A percentile compares a stretch with the other conserved stretches of the same genome.
These are phyloP conservation scores for Ophion slaviceki DNA, from an alignment of 2,888 invertebrate genomes.

Conservation along the genomic window DNA sequence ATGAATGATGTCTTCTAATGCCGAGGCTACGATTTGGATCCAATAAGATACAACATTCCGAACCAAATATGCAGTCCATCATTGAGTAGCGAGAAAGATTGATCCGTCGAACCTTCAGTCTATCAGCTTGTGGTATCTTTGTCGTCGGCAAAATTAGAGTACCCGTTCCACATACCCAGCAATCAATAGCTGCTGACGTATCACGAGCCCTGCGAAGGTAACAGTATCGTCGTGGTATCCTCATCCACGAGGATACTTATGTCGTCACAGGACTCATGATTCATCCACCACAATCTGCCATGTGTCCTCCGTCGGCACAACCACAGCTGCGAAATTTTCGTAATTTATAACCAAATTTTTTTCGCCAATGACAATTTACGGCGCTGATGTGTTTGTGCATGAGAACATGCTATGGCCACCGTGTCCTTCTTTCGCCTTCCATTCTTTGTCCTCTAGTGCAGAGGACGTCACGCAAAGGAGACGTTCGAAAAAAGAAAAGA, in stretches of 20 bases:
- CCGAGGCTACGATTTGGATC: too few species aligned
- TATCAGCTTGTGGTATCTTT: neutral
- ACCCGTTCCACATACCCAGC: neutral
- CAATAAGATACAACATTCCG: too few species aligned
- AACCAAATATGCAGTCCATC: too few species aligned
- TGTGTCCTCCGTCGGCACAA: neutral
- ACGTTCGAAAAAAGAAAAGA: conserved; percentile 22
- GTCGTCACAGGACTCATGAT: neutral
- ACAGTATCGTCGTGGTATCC: neutral
- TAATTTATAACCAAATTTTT: neutral
- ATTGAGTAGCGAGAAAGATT: too few species aligned
- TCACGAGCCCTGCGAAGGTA: neutral
- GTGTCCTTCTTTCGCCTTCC: neutral
- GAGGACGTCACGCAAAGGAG: conserved; percentile 1
- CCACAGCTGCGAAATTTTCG: neutral
- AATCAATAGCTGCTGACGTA: neutral
- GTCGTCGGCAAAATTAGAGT: neutral
- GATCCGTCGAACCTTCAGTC: neutral
- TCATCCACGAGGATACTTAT: neutral
- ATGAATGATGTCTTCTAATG: too few species aligned
- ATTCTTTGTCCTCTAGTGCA: conserved; percentile 31
- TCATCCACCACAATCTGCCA: neutral
- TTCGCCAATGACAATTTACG: neutral
- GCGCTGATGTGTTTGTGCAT: neutral
- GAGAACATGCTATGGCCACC: neutral